phyloP scores from a whole-genome alignment of 92 coral and sea anemone species.

The Montipora capitata region DNA sequence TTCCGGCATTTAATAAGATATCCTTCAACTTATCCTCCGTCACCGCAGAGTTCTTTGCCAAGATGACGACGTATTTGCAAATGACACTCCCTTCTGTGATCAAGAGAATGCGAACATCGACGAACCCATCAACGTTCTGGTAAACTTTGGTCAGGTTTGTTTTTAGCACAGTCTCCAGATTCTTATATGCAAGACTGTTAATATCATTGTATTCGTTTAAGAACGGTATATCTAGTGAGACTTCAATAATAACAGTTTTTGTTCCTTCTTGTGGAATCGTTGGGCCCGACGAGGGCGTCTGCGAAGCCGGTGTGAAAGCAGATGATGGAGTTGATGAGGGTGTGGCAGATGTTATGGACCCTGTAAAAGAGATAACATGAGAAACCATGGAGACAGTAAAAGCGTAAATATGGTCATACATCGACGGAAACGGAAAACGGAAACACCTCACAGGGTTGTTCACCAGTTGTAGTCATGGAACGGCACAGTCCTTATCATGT shows the following conservation, averaged over 20 bases:
- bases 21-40: conserved; percentile 35
- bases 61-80: conserved; percentile 74
- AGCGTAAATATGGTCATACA: neutral
- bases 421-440: neutral
- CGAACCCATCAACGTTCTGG: conserved; percentile 50
- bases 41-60: conserved; percentile 53
- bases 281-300: conserved; percentile 15
- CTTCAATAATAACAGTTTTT: conserved; percentile 62
- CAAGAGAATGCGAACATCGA: conserved; percentile 44
- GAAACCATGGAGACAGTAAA: neutral
- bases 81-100: conserved; percentile 78
- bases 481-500: no score
- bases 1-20: conserved; percentile 42
- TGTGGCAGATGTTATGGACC: neutral
- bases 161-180: conserved; percentile 47
- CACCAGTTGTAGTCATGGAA: no score
- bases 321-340: neutral
- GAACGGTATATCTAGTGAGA: conserved; percentile 46
- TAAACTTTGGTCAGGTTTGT: conserved; percentile 11
- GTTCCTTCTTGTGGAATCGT: conserved; percentile 61
- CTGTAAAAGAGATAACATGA: neutral
- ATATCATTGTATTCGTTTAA: conserved; percentile 58
- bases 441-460: neutral
- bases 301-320: conserved; percentile 2
- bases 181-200: conserved; percentile 55